phyloP scores from a whole-genome alignment of 2,888 invertebrate species.

The Arctia plantaginis region DNA sequence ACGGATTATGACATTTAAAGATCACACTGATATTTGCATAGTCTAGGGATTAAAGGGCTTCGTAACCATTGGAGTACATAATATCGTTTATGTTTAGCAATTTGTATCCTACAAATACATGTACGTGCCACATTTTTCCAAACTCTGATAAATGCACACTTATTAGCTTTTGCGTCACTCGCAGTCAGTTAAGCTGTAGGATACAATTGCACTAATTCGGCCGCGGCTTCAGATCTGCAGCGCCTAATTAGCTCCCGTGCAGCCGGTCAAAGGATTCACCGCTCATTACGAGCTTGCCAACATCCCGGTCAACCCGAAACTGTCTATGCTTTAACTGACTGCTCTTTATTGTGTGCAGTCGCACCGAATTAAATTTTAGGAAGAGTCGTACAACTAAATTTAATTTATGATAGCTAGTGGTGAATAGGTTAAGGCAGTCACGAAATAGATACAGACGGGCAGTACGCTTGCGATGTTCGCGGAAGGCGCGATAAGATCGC shows the following conservation, averaged over 20 bases:
- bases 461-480: conserved; percentile 83
- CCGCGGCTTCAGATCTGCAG: conserved; percentile 79
- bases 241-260: conserved; percentile 81
- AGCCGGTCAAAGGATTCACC: conserved; percentile 83
- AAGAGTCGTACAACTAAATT: conserved; percentile 58
- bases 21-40: conserved; percentile 80
- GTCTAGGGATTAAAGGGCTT: conserved; percentile 40
- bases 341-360: conserved; percentile 50
- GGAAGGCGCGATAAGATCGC: conserved; percentile 85
- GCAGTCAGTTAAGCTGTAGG: conserved; percentile 67
- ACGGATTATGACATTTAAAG: conserved; percentile 81
- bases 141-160: conserved; percentile 42
- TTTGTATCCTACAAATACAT: conserved; percentile 31
- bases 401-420: conserved; percentile 70
- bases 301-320: conserved; percentile 67
- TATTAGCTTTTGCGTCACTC: conserved; percentile 58
- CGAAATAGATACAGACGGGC: conserved; percentile 79
- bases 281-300: conserved; percentile 79
- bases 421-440: conserved; percentile 74
- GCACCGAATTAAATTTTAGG: conserved; percentile 58
- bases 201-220: conserved; percentile 79
- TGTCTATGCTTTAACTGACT: conserved; percentile 70
- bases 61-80: conserved; percentile 53
- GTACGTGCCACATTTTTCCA: conserved; percentile 23
- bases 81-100: conserved; percentile 13